Evolutionary conservation across 2,888 invertebrate species (phyloP), one percentile per base, ranked within the genome.

Genomic region (Macaria liturata): DNA sequence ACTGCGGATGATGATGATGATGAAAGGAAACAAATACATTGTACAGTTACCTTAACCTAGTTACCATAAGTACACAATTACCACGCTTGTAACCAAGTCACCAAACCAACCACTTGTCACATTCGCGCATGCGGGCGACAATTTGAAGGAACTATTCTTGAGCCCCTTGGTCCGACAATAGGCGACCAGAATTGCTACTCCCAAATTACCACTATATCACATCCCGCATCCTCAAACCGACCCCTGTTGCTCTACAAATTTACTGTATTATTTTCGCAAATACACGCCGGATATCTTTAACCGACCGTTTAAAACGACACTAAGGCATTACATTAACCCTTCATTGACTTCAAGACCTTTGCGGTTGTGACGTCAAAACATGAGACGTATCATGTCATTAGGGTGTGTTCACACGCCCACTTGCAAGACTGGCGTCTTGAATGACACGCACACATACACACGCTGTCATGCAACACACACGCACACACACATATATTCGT

Each of bases 131-230:
- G 91, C 91, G 91, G 91, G 91, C 79, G 67, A 71, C 73, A 75
- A 81, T 74, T 76, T 78, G 73, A 86, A 89, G 88, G 83, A 89
- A 82, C 82, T 63, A 84, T 85, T 88, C 89, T 89, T 89, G 75
- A 68, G 76, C 80, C 81, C 80, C 78, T 78, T 74, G 66, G 61
- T 68, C 55, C 72, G 20, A 83, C 83, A 90, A 90, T 88, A 80
- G 84, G 68, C 73, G 69, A 74, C 64, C 73, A 71, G 75, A 86
- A 88, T 90, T 86, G 86, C 81, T 86, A 85, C 91, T 90, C 62
- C 83, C 84, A 87, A 91, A 91, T 91, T 90, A 88, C 87, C 89
- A 80, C 76, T 84, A 85, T 86, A 69, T 65, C 59, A 49, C 73
- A 72, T 80, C 91, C 91, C 90, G 91, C 88, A 91, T 91, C 84